These are phyloP conservation scores for Drymonia ruficornis DNA, from an alignment of 2,888 invertebrate species.

Conservation along the genomic window DNA sequence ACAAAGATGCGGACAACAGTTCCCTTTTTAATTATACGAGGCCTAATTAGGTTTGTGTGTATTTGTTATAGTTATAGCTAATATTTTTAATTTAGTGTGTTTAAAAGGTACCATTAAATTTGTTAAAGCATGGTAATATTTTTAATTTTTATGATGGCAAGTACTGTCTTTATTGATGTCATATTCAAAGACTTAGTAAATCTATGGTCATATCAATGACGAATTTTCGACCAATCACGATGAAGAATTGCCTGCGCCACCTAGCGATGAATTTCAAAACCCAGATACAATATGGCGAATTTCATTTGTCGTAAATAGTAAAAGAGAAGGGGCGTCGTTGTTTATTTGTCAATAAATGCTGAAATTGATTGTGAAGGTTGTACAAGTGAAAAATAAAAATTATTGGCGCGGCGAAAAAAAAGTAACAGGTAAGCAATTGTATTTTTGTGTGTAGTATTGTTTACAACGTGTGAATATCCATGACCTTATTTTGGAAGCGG, in stretches of 20 bases:
- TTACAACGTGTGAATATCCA: conserved; percentile 69
- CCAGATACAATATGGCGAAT: conserved; percentile 73
- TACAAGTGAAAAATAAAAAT: conserved; percentile 23
- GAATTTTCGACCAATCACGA: conserved; percentile 53
- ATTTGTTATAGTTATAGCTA: conserved; percentile 51
- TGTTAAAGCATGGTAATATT: conserved; percentile 38
- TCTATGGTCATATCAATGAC: conserved; percentile 24
- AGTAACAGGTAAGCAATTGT: conserved; percentile 57
- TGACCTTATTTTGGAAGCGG: conserved; percentile 82
- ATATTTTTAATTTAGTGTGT: conserved; percentile 46
- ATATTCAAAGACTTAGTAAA: too few relatives aligned
- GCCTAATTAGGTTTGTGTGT: conserved; percentile 57
- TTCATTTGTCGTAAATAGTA: conserved; percentile 67
- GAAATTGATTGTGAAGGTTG: conserved; percentile 26
- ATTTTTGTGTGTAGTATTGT: conserved; percentile 44
- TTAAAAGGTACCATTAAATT: conserved; percentile 46
- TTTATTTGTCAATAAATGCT: conserved; percentile 41
- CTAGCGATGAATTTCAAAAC: conserved; percentile 57
- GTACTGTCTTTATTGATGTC: conserved; percentile 20
- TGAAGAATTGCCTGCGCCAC: conserved; percentile 57
- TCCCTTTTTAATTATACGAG: conserved; percentile 66
- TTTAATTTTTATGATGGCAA: conserved; percentile 34
- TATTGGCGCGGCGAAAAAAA: conserved; percentile 19
- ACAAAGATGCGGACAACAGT: conserved; percentile 86
- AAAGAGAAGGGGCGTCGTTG: conserved; percentile 58